phyloP scores from a whole-genome alignment of 2,888 invertebrate genomes.

The Dicycla oo region DNA sequence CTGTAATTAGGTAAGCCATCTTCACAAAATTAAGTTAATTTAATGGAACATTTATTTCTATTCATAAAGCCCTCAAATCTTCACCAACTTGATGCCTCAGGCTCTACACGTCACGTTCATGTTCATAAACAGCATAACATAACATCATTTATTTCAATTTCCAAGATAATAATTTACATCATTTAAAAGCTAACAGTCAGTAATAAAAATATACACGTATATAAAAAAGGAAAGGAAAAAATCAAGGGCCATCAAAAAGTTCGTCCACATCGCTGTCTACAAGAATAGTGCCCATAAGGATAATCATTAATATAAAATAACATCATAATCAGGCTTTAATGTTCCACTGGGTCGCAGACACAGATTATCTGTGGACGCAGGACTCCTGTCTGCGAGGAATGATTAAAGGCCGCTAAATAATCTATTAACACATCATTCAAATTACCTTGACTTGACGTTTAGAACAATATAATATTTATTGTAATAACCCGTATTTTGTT shows the following conservation, averaged over 20 bases:
- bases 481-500: conserved; percentile 32
- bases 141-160: not conserved
- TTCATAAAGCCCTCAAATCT: not conserved
- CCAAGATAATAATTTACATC: not conserved
- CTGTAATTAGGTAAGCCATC: not conserved
- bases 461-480: conserved; percentile 5
- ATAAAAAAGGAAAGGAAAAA: no score
- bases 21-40: conserved; percentile 5
- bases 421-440: conserved; percentile 1
- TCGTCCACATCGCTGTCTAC: not conserved
- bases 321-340: not conserved
- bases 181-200: not conserved
- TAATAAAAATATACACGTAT: not conserved
- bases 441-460: not conserved
- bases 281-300: not conserved
- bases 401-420: not conserved
- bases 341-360: no score
- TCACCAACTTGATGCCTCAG: not conserved
- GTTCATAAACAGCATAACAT: not conserved
- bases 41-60: not conserved
- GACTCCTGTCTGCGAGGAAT: not conserved
- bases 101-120: not conserved
- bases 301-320: not conserved
- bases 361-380: no score
- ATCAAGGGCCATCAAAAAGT: not conserved